These are phyloP conservation scores for Alcis repandata DNA, from an alignment of 2,888 invertebrate species.

Conservation along the genomic window DNA sequence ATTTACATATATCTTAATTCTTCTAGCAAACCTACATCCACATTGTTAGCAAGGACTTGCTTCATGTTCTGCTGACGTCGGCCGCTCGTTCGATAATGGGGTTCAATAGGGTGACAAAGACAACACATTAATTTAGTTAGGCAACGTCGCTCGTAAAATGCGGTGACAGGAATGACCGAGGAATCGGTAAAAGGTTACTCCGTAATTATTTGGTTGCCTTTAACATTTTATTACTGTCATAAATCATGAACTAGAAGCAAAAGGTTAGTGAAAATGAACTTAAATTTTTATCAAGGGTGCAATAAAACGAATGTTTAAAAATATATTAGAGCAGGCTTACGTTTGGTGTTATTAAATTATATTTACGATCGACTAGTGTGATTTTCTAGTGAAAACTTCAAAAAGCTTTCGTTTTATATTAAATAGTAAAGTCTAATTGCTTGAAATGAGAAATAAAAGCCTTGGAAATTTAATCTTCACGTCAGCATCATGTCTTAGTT, in stretches of 20 bases:
- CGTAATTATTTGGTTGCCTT: slow-evolving; percentile 5
- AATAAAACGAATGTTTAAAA: too few relatives aligned
- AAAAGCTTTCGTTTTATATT: background rate
- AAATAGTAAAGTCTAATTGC: background rate
- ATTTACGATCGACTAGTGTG: background rate
- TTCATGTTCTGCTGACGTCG: background rate
- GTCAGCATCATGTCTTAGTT: background rate
- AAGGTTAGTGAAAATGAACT: background rate
- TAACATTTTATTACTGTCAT: background rate
- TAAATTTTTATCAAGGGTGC: background rate
- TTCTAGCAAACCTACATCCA: too few relatives aligned
- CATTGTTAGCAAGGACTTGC: too few relatives aligned
- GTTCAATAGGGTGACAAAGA: slow-evolving; percentile 33
- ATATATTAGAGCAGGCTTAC: background rate
- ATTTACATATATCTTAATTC: too few relatives aligned
- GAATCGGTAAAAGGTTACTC: slow-evolving; percentile 1
- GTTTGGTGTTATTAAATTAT: background rate
- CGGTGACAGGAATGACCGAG: slow-evolving; percentile 15
- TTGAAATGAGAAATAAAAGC: background rate
- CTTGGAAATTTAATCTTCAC: slow-evolving; percentile 7
- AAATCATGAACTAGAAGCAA: background rate
- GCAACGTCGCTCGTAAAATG: slow-evolving; percentile 11
- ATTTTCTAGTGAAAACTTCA: background rate
- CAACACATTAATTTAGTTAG: slow-evolving; percentile 35
- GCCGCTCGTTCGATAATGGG: slow-evolving; percentile 27